Conservation (phyloP, 2,113 vertebrate genomes). For the Odocoileus hemionus region DNA sequence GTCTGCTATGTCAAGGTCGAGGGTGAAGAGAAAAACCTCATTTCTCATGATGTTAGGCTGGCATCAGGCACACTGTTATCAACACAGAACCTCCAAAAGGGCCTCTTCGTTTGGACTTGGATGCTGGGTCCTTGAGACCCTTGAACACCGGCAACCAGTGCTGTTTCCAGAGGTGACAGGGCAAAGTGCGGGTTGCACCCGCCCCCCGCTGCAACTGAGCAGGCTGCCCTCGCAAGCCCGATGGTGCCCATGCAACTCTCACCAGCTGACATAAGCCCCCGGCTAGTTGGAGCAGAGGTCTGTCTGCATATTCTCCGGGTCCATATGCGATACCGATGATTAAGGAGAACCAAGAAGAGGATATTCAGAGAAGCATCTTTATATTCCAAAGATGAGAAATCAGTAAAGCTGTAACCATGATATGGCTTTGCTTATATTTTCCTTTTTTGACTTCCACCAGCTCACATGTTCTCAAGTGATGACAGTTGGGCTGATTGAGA, state of each 20-base stretch:
- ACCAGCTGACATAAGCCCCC: background rate
- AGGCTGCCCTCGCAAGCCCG: background rate
- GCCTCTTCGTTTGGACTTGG: background rate
- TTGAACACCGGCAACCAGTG: background rate
- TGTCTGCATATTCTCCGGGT: background rate
- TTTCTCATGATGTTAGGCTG: background rate
- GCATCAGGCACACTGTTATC: background rate
- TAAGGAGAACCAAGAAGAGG: background rate
- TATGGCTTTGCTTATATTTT: conserved; percentile 53
- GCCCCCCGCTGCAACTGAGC: background rate
- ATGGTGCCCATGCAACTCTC: background rate
- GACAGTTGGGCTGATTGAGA: conserved; percentile 82
- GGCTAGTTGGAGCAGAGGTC: background rate
- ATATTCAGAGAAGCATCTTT: background rate
- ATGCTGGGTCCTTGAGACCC: background rate
- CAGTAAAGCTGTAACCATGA: background rate
- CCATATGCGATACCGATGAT: background rate
- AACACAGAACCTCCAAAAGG: background rate
- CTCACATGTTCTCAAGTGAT: conserved; percentile 65
- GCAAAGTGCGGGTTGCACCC: background rate
- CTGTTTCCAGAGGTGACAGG: background rate
- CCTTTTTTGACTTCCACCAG: conserved; percentile 48
- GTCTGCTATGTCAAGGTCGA: background rate
- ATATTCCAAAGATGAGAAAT: background rate
- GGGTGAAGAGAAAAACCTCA: background rate